phyloP scores from a whole-genome alignment of 2,888 invertebrate species.

The Acleris literana region DNA sequence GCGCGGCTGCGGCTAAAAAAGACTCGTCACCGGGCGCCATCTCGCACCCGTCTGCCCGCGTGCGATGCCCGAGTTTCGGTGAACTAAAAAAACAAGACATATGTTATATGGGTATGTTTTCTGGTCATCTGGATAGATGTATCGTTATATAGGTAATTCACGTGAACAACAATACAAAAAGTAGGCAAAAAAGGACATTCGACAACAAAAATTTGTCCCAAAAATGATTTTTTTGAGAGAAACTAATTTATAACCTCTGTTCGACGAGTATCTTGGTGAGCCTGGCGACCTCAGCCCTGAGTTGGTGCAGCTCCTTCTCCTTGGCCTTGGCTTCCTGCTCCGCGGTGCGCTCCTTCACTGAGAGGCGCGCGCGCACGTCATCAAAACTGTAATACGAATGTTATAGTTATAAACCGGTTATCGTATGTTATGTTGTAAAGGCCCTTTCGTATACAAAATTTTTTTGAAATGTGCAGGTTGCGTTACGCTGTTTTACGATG shows the following conservation, averaged over 20 bases:
- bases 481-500: too few relatives aligned
- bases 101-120: too few relatives aligned
- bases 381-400: slow-evolving; percentile 63
- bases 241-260: slow-evolving; percentile 55
- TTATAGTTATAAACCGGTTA: too few relatives aligned
- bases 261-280: slow-evolving; percentile 74
- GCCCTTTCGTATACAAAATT: too few relatives aligned
- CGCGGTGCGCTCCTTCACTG: slow-evolving; percentile 59
- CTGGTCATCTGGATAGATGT: too few relatives aligned
- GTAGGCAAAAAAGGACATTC: too few relatives aligned
- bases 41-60: slow-evolving; percentile 76
- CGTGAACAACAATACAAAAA: too few relatives aligned
- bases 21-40: slow-evolving; percentile 50
- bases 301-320: slow-evolving; percentile 68
- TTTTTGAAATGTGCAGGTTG: too few relatives aligned
- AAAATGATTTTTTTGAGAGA: too few relatives aligned
- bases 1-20: slow-evolving; percentile 42
- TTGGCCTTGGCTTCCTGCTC: slow-evolving; percentile 63
- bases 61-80: slow-evolving; percentile 68
- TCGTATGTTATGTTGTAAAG: too few relatives aligned
- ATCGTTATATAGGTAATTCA: too few relatives aligned
- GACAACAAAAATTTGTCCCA: too few relatives aligned
- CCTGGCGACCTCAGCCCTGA: slow-evolving; percentile 70
- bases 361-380: slow-evolving; percentile 70
- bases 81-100: slow-evolving; percentile 32